phyloP scores from a whole-genome alignment of 2,888 invertebrate genomes.

The Leptothorax acervorum region DNA sequence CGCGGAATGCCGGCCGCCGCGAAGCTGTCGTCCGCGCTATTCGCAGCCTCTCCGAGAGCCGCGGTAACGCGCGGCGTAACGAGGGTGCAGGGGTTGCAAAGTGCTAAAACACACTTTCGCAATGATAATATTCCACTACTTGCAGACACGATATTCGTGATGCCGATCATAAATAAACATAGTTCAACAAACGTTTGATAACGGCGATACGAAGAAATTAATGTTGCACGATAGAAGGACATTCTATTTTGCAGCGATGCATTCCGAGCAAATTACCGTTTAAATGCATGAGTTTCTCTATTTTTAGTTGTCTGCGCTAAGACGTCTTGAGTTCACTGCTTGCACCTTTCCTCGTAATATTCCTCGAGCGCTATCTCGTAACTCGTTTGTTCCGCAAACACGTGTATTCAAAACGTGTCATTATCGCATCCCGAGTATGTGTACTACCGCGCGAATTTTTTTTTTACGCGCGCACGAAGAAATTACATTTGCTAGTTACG shows the following conservation, averaged over 20 bases:
- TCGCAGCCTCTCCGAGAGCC: slow-evolving; percentile 5
- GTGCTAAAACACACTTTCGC: background rate
- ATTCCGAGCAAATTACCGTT: background rate
- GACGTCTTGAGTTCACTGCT: background rate
- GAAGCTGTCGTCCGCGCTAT: slow-evolving; percentile 4
- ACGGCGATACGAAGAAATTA: background rate
- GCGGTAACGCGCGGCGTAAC: slow-evolving; percentile 40
- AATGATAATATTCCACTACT: background rate
- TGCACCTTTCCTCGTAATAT: background rate
- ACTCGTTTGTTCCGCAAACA: slow-evolving; percentile 52
- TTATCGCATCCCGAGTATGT: slow-evolving; percentile 12
- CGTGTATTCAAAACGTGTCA: slow-evolving; percentile 47
- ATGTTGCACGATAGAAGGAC: background rate
- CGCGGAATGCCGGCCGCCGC: slow-evolving; percentile 59
- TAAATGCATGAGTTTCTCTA: background rate
- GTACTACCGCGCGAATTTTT: slow-evolving; percentile 28
- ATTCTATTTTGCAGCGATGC: background rate
- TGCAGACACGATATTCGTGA: background rate
- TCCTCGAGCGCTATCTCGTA: slow-evolving; percentile 28
- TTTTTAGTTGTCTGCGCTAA: background rate
- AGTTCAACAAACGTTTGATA: background rate
- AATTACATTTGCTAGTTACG: background rate
- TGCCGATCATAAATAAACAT: background rate
- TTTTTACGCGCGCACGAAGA: background rate
- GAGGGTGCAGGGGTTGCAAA: slow-evolving; percentile 22